Percentiles rank a stretch among this genome's conserved stretches.
These are phyloP conservation scores for Radopholus similis DNA, from an alignment of 1,140 invertebrate genomes.

Conservation along the genomic window DNA sequence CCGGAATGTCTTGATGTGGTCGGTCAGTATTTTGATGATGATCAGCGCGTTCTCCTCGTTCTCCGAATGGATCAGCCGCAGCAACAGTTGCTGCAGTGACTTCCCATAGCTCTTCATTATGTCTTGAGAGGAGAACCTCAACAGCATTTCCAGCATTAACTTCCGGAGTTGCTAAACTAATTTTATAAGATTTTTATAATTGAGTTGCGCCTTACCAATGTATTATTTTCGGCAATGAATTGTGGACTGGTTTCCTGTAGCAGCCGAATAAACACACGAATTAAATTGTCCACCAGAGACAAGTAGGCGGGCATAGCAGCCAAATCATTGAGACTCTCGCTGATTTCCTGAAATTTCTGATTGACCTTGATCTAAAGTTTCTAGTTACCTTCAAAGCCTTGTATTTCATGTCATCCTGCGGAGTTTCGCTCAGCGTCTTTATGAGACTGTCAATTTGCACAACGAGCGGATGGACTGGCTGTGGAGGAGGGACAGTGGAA, in stretches of 20 bases:
- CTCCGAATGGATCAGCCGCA: slow-evolving; percentile 27
- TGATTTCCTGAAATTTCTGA: slow-evolving; percentile 28
- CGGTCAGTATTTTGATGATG: slow-evolving; percentile 36
- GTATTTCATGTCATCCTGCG: slow-evolving; percentile 31
- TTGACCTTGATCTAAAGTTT: not conserved
- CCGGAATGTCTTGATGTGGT: slow-evolving; percentile 36
- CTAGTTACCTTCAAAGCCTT: slow-evolving; percentile 17
- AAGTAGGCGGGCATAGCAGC: slow-evolving; percentile 9
- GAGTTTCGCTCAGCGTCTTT: slow-evolving; percentile 21
- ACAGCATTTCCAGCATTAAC: slow-evolving; percentile 32
- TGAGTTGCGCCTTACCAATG: slow-evolving; percentile 31
- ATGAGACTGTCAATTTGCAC: slow-evolving; percentile 21
- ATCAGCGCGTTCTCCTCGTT: slow-evolving; percentile 45
- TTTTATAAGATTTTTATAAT: slow-evolving; percentile 6
- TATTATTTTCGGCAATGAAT: slow-evolving; percentile 42
- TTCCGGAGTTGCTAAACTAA: slow-evolving; percentile 41
- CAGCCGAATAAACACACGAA: slow-evolving; percentile 27
- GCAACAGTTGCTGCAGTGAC: slow-evolving; percentile 22
- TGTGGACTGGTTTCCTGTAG: slow-evolving; percentile 40
- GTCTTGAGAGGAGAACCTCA: slow-evolving; percentile 25
- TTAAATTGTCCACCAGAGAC: slow-evolving; percentile 20
- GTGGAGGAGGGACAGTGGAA: not conserved
- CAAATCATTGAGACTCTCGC: slow-evolving; percentile 27
- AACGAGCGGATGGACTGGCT: not conserved
- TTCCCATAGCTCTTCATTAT: slow-evolving; percentile 24